Evolutionary conservation across 92 coral and sea anemone species (phyloP), one percentile per base, ranked within the genome.

Genomic region (Actinernus sp.): DNA sequence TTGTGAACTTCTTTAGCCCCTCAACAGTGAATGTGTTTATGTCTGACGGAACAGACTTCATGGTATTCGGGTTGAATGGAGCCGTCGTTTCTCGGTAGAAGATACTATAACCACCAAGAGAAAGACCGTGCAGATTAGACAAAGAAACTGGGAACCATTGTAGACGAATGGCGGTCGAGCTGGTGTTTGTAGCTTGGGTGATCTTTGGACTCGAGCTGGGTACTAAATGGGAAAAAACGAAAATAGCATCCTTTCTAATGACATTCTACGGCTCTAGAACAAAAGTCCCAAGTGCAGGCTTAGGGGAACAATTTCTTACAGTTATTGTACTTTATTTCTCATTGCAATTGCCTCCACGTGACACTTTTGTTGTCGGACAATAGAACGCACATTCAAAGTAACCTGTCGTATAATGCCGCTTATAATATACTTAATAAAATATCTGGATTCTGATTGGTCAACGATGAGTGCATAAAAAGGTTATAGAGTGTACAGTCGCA

Each of bases 1-100:
- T 44, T 1, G 83, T 64, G 50, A 14, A 88, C 71, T 63, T 65
- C 26, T 59, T 63, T 25, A 88, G 46, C 9, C 80, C 71, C 11
- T 51, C 56, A 0, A 83, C 21, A 12, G 14, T 26, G 17, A 70
- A 45, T 22, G 67, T 49, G 34, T 70, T 72, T 18, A 17, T 25
- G 7, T 49, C 31, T 2, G 55, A 46, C 19, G 53, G 62, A 26
- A 81, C 88, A 4, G 88, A 73, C 54, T 64, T 81, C 22, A 81
- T 29, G n/a, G 32, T 20, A 39, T 73, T 27, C 26, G 61, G 61
- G 23, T 12, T 30, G 47, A 21, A 81, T 9, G 37, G 20, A 9
- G 59, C 22, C 1, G 60, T 5, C 2, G 52, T 3, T 30, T 57
- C 57, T 28, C 68, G 67, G 41, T 81, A 81, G 56, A 81, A 81